phyloP scores from a whole-genome alignment of 1,140 invertebrate species.

The Drosophila littoralis region DNA sequence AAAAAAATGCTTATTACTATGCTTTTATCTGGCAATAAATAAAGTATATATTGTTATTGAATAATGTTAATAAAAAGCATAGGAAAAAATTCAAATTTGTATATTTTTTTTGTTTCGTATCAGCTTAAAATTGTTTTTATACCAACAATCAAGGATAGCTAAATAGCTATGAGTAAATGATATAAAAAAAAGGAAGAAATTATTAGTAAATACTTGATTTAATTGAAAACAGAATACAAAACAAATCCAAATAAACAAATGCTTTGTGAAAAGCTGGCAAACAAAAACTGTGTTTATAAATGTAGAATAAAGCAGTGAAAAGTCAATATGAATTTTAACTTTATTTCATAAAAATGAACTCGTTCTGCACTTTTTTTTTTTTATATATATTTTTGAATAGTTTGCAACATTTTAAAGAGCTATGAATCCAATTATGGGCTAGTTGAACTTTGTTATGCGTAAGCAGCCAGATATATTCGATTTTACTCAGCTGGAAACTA shows the following conservation, averaged over 20 bases:
- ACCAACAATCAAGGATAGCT: background rate
- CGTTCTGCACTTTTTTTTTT: background rate
- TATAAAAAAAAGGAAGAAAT: background rate
- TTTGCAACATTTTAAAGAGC: background rate
- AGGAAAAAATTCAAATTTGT: no score
- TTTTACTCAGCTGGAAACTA: conserved; percentile 25
- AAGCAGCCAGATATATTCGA: conserved; percentile 1
- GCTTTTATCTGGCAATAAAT: no score
- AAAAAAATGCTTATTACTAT: background rate
- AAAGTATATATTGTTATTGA: no score
- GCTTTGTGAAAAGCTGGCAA: background rate
- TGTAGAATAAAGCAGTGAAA: no score
- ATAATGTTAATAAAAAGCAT: no score
- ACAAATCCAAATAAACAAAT: conserved; percentile 8
- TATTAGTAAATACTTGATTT: background rate
- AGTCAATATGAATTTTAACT: background rate
- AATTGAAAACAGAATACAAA: background rate
- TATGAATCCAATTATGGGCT: conserved; percentile 11
- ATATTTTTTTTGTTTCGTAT: background rate
- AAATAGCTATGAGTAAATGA: background rate
- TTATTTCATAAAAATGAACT: background rate
- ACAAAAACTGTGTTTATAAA: background rate
- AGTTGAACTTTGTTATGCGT: background rate
- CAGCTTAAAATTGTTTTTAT: background rate
- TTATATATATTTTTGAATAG: background rate